Conservation (phyloP, 2,888 invertebrate genomes). For the Drosophila hamatofila region DNA sequence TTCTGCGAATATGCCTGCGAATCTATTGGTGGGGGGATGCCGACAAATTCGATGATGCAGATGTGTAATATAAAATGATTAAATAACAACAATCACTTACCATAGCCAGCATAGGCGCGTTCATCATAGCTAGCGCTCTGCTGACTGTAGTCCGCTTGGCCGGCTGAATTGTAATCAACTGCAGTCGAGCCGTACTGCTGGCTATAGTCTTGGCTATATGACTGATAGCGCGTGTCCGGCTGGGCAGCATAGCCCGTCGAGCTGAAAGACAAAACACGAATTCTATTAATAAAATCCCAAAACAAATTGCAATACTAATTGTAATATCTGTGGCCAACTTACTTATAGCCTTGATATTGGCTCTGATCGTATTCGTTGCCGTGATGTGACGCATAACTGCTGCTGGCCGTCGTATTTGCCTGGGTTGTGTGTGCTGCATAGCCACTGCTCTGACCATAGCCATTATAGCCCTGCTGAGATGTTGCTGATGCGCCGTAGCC, state of each 20-base stretch:
- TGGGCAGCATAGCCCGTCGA: constrained; percentile 82
- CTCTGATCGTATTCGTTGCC: constrained; percentile 85
- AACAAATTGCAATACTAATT: too few species aligned
- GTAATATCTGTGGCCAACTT: constrained; percentile 21
- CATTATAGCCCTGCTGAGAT: constrained; percentile 83
- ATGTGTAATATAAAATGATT: constrained; percentile 1
- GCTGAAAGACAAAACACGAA: constrained; percentile 51
- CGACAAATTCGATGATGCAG: constrained; percentile 26
- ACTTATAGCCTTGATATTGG: constrained; percentile 85
- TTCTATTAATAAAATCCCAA: neutral
- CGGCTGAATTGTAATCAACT: constrained; percentile 84
- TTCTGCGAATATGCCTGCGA: constrained; percentile 85
- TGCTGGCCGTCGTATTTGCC: constrained; percentile 74
- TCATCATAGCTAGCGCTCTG: constrained; percentile 83
- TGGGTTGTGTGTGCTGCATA: constrained; percentile 77
- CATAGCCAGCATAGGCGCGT: constrained; percentile 84
- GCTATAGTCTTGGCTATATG: constrained; percentile 84
- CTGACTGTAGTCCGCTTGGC: constrained; percentile 84
- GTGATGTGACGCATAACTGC: constrained; percentile 80
- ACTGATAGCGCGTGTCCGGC: constrained; percentile 84
- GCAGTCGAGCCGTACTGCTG: constrained; percentile 85
- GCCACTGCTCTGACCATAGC: constrained; percentile 83
- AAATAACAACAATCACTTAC: constrained; percentile 71
- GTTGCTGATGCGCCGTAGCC: constrained; percentile 79
- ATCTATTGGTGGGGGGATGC: constrained; percentile 66